Base-by-base conservation (phyloP, 2,888 invertebrate genomes). In the Endotricha flammealis region DNA sequence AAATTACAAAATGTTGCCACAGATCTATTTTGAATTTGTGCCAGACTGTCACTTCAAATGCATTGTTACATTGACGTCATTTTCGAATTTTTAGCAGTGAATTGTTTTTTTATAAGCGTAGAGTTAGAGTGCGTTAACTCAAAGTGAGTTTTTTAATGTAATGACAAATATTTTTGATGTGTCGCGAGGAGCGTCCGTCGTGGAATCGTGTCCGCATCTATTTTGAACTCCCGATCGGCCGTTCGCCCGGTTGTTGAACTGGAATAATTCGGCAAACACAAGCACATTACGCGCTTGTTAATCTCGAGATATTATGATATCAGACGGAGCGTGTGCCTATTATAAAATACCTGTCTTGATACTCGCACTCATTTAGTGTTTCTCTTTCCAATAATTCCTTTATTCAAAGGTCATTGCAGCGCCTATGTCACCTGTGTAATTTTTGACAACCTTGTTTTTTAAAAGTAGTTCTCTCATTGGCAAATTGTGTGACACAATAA, bases 201-300 rank as follows among this genome's bases (percentile, higher is more conserved):
- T 56, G 58, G 73, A 57, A 57, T 62, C 71, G 68, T 62, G 74
- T 61, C 62, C 72, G 77, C 70, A 74, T 83, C 85, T 83, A 83
- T 85, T 83, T 76, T 73, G 80, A 80, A 82, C 80, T 72, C 73
- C 74, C 74, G 74, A 73, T 71, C 77, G 81, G 71, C 59, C 78
- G 71, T 64, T 72, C 75, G 77, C 70, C 73, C 78, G 83, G 83
- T 86, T 82, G 79, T 83, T 85, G 85, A 85, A 83, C 85, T 83
- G 81, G 67, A 76, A 80, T 81, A 81, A 81, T 85, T 86, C 85
- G 85, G 85, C 85, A 83, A 86, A 83, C 80, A 77, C 69, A 58
- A 68, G 67, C 78, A 73, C 67, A 77, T 79, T 78, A 77, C 77
- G 66, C 71, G 75, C 73, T 69, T 76, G 70, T 74, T 76, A 74